phyloP scores from a whole-genome alignment of 2,888 invertebrate species.

The Meteorus cinctellus region DNA sequence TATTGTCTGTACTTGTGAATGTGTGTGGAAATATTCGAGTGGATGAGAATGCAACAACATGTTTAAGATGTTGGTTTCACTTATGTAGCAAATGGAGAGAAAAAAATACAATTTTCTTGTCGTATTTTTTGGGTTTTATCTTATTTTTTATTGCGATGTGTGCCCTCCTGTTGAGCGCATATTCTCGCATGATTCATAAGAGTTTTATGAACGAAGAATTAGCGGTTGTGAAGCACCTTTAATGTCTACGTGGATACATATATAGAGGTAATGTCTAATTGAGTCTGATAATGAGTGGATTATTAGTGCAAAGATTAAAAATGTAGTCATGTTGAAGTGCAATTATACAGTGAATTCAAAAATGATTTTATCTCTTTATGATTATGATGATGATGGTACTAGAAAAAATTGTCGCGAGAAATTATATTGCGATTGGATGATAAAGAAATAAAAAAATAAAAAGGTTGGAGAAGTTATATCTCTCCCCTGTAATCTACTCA shows the following conservation, averaged over 20 bases:
- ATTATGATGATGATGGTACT: constrained; percentile 54
- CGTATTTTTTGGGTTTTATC: constrained; percentile 37
- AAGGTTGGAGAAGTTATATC: background rate
- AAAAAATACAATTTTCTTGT: constrained; percentile 38
- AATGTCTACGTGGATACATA: constrained; percentile 60
- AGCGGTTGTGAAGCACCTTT: constrained; percentile 69
- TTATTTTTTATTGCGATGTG: constrained; percentile 29
- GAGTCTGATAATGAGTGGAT: constrained; percentile 66
- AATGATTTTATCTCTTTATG: constrained; percentile 67
- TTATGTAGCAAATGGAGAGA: background rate
- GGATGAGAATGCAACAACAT: constrained; percentile 13
- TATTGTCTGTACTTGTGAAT: constrained; percentile 30
- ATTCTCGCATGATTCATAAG: constrained; percentile 64
- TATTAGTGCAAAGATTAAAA: constrained; percentile 74
- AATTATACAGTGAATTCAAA: constrained; percentile 44
- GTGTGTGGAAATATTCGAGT: constrained; percentile 19
- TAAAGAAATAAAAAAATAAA: background rate
- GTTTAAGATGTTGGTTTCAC: constrained; percentile 6
- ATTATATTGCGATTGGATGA: background rate
- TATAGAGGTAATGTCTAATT: constrained; percentile 44
- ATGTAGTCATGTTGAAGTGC: constrained; percentile 45
- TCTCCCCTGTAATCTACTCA: background rate
- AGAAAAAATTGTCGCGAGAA: constrained; percentile 36
- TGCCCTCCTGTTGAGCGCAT: constrained; percentile 50
- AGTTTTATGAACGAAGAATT: constrained; percentile 72